A percentile compares a stretch with the other conserved stretches of the same genome.
Evolutionary conservation across 2,888 invertebrate genomes (phyloP).

Genomic region (Clivina fossor): DNA sequence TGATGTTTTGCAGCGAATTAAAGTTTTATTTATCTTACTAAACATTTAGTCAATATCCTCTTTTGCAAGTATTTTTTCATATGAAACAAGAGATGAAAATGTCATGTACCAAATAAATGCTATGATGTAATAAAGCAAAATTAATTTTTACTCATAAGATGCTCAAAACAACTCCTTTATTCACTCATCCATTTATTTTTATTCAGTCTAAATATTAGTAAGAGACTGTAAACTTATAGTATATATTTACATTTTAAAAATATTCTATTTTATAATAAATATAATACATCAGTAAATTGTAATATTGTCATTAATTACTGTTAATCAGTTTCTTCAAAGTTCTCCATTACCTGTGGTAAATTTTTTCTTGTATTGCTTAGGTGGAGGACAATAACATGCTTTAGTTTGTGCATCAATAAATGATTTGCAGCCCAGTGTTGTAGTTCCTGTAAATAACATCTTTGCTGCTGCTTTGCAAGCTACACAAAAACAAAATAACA

Average conservation of each 20-base stretch:
- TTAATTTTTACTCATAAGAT: too few species aligned
- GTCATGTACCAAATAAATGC: too few species aligned
- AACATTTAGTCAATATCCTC: too few species aligned
- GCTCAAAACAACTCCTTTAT: too few species aligned
- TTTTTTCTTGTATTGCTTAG: slow-evolving; percentile 56
- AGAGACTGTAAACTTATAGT: too few species aligned
- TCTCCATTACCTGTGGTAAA: slow-evolving; percentile 50
- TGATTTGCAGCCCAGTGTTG: slow-evolving; percentile 83
- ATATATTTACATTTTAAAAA: slow-evolving; percentile 5
- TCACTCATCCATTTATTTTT: too few species aligned
- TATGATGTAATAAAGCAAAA: too few species aligned
- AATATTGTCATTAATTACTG: slow-evolving; percentile 12
- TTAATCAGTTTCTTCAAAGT: slow-evolving; percentile 28
- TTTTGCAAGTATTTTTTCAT: too few species aligned
- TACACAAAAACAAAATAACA: slow-evolving; percentile 50
- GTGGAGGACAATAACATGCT: slow-evolving; percentile 75
- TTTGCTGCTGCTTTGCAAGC: slow-evolving; percentile 87
- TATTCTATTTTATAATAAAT: slow-evolving; percentile 1
- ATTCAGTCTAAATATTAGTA: too few species aligned
- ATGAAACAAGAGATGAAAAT: too few species aligned
- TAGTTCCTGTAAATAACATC: slow-evolving; percentile 80
- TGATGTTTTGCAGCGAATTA: too few species aligned
- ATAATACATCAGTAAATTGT: neutral
- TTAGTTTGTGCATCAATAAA: slow-evolving; percentile 80
- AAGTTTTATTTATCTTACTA: too few species aligned